Conservation (phyloP, 1,140 invertebrate genomes). For the Brachionus paranguensis region DNA sequence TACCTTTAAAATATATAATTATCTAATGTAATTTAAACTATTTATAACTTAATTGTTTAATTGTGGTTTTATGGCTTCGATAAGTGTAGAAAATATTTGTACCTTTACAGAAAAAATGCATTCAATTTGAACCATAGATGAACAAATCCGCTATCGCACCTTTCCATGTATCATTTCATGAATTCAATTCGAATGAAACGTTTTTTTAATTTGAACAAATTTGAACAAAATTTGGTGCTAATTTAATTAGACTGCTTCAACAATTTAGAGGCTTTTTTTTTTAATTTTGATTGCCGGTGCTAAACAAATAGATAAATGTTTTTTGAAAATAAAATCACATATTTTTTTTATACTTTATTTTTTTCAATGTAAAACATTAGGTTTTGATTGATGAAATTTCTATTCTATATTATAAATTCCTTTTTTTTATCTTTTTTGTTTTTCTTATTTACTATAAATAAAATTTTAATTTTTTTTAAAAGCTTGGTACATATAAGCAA, state of each 20-base stretch:
- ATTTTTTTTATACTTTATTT: no score
- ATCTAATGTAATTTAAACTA: conserved; percentile 2
- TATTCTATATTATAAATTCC: no score
- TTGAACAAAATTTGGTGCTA: neutral
- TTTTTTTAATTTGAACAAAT: neutral
- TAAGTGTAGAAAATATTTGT: neutral
- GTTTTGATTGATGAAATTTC: no score
- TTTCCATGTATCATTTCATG: neutral
- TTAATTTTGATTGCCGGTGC: neutral
- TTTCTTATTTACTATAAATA: no score
- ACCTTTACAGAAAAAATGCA: neutral
- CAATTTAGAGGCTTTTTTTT: neutral
- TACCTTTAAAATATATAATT: neutral
- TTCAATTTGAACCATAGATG: neutral
- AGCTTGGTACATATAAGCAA: no score
- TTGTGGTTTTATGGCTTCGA: neutral
- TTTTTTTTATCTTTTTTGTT: no score
- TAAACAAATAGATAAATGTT: no score
- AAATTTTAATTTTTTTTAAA: no score
- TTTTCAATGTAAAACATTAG: no score
- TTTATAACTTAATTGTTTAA: neutral
- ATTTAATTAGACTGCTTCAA: neutral
- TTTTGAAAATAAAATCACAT: neutral
- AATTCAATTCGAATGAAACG: neutral
- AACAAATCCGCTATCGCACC: neutral